A percentile compares a stretch with the other conserved stretches of the same genome.
Evolutionary conservation across 2,113 vertebrate genomes (phyloP).

Genomic region (Eulemur macaco): DNA sequence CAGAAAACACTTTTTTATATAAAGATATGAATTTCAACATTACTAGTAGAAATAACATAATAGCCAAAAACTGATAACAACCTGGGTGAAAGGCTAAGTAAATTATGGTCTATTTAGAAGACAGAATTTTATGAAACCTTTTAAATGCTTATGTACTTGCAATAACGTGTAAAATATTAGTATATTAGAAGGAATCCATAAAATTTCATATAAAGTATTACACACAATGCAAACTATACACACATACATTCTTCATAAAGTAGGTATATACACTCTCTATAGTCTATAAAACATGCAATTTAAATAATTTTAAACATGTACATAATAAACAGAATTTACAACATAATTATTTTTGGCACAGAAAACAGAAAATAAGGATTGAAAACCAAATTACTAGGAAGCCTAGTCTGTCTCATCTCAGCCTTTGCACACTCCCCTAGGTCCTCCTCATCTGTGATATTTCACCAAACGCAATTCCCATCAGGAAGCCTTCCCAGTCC

Average conservation of each 20-base stretch:
- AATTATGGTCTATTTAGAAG: neutral
- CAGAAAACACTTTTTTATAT: neutral
- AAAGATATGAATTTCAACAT: neutral
- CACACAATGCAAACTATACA: neutral
- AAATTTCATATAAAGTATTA: neutral
- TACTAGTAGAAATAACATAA: neutral
- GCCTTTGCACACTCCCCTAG: neutral
- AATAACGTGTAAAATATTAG: neutral
- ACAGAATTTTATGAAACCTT: neutral
- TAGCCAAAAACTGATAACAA: neutral
- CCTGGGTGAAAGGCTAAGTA: neutral
- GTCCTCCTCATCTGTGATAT: neutral
- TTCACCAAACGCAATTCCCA: neutral
- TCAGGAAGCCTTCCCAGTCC: neutral
- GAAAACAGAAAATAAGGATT: neutral
- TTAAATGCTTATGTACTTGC: neutral
- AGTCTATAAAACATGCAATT: neutral
- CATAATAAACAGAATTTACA: neutral
- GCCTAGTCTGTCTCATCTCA: neutral
- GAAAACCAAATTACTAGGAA: neutral
- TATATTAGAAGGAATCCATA: neutral
- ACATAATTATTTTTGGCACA: neutral
- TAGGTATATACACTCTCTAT: neutral
- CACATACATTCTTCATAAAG: neutral
- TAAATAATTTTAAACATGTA: neutral